Base-by-base conservation (phyloP, 23 tunicate species). In the Ascidia mentula region DNA sequence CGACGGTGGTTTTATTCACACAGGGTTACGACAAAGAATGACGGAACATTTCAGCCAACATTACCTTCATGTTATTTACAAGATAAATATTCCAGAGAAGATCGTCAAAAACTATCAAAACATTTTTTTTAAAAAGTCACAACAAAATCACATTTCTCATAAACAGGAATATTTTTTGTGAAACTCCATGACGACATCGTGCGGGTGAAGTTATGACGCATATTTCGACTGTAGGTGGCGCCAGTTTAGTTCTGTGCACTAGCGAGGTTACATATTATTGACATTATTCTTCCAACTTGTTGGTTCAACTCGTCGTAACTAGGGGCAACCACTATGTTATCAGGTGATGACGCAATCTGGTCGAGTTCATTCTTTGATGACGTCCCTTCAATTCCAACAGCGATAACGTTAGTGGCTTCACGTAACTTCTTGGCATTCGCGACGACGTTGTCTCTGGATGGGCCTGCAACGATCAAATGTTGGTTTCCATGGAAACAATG, bases 291-390 rank as follows among this genome's bases (percentile, higher is more conserved):
- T n/a, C 38, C 75, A 4, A 34, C 38, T 2, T 28, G 32, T 31
- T 28, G 18, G 4, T 4, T 6, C 34, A 71, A 34, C 18, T 35
- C 75, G 32, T 71, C 13, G 75, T 71, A 80, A 70, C 76, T 34
- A 26, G 76, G 77, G 31, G 77, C 84, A 31, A 71, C 38, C 31
- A 80, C 65, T 0, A 38, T 20, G 7, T 53, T 24, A 32, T 80
- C 77, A 15, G 77, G 77, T 12, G 76, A 18, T 9, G 84, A 80
- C 4, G 84, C 84, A 13, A 80, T 80, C 36, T 60, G 37, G 9
- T 4, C 12, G 36, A 80, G 65, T 32, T 45, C 65, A 22, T 24
- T 38, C 18, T n/a, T 40, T 22, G 61, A 38, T 6, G 75, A 61
- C 28, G 37, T 15, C 32, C 34, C 75, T 34, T 65, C 65, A 0